Percentiles rank a stretch among this genome's conserved stretches.
phyloP scores from a whole-genome alignment of 2,113 vertebrate genomes.

The Erinaceus europaeus region DNA sequence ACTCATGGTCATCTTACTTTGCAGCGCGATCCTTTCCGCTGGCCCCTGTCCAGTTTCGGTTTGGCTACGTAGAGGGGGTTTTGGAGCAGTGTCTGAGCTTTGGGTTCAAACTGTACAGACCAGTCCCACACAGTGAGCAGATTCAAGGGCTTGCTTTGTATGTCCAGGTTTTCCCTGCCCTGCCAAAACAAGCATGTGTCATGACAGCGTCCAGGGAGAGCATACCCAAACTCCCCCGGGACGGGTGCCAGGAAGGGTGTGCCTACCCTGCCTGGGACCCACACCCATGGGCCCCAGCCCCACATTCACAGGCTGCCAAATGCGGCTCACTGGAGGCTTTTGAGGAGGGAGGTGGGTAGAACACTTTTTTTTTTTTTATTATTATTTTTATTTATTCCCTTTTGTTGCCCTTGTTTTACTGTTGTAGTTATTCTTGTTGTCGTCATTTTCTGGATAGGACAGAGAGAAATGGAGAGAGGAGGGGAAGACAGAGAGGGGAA shows the following conservation, averaged over 20 bases:
- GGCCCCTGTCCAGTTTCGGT: slow-evolving; percentile 82
- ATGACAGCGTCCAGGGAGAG: background rate
- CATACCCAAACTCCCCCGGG: background rate
- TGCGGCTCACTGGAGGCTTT: background rate
- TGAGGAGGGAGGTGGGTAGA: too few relatives aligned
- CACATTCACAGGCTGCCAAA: background rate
- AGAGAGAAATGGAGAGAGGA: too few relatives aligned
- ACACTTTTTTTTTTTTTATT: background rate
- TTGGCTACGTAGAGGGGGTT: slow-evolving; percentile 90
- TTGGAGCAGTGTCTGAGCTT: slow-evolving; percentile 87
- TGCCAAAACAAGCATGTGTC: slow-evolving; percentile 84
- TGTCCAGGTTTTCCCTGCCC: slow-evolving; percentile 79
- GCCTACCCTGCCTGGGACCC: background rate
- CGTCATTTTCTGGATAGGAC: too few relatives aligned
- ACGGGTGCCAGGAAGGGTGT: background rate
- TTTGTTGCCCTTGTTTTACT: too few relatives aligned
- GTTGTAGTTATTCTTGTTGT: too few relatives aligned
- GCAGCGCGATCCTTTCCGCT: slow-evolving; percentile 80
- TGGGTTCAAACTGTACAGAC: slow-evolving; percentile 90
- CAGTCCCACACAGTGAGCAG: slow-evolving; percentile 91
- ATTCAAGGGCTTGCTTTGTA: slow-evolving; percentile 85
- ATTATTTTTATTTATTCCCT: too few relatives aligned
- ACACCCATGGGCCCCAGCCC: background rate
- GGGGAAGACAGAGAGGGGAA: too few relatives aligned
- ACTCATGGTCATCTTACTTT: slow-evolving; percentile 81